Conservation (phyloP, 2,113 vertebrate genomes). For the Porphyrio hochstetteri region DNA sequence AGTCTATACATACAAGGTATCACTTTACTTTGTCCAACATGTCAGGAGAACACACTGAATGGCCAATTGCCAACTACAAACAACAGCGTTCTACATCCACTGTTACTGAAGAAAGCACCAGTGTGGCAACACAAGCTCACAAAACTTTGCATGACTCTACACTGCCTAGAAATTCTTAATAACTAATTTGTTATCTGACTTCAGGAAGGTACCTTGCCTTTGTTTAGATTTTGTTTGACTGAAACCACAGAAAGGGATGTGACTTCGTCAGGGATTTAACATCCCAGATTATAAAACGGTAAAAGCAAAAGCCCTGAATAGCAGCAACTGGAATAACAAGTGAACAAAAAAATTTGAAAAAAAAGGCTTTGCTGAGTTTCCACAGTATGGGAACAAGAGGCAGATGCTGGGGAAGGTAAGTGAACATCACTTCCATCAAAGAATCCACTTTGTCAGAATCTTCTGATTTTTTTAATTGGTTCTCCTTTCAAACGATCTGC, state of each 20-base stretch:
- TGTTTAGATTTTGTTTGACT: not conserved
- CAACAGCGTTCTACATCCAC: not conserved
- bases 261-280: not conserved
- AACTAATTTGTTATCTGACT: not conserved
- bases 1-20: accelerated
- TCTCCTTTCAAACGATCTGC: not conserved
- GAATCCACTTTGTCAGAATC: not conserved
- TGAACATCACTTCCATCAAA: not conserved
- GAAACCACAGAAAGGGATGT: not conserved
- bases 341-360: not conserved
- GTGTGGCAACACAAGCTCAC: not conserved
- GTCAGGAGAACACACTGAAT: not conserved
- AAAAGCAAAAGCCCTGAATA: not conserved
- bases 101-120: not conserved
- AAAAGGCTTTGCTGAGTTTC: not conserved
- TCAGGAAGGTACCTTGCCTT: not conserved
- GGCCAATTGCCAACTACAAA: not conserved
- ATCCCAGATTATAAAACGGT: not conserved
- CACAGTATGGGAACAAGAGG: not conserved
- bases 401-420: not conserved
- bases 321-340: not conserved
- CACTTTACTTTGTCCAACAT: not conserved
- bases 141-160: too few relatives aligned
- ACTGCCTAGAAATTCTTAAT: not conserved
- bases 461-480: not conserved